Conservation (phyloP, 2,113 vertebrate species). For the Narcine bancroftii region DNA sequence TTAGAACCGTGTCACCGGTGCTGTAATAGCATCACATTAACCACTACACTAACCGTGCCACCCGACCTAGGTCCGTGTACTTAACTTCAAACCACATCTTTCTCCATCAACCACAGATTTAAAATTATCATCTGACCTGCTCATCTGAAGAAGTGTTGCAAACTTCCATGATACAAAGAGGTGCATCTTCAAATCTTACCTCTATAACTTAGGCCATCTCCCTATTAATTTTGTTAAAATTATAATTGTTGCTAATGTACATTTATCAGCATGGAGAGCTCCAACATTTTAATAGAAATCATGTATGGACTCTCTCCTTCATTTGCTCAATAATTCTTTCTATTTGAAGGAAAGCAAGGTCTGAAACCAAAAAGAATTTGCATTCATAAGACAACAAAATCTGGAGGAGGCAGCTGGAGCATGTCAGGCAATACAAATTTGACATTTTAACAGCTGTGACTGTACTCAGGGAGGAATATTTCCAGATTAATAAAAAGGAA, state of each 20-base stretch:
- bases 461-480: conserved; percentile 12
- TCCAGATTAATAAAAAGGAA: conserved; percentile 24
- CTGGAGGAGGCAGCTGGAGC: conserved; percentile 2
- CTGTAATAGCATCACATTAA: too few relatives aligned
- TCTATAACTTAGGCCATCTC: too few relatives aligned
- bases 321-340: neutral
- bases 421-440: conserved; percentile 27
- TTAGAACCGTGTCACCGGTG: too few relatives aligned
- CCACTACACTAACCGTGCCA: too few relatives aligned
- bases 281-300: neutral
- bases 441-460: conserved; percentile 16
- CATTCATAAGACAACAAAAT: neutral
- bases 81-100: too few relatives aligned
- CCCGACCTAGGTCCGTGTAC: too few relatives aligned
- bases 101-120: too few relatives aligned
- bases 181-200: too few relatives aligned
- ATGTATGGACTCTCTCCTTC: neutral
- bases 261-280: neutral
- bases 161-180: too few relatives aligned
- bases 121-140: too few relatives aligned
- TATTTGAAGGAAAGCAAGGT: neutral
- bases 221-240: neutral
- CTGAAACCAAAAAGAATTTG: neutral
- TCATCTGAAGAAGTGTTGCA: too few relatives aligned
- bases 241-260: neutral